These are phyloP conservation scores for Trissoscelio sp. DNA, from an alignment of 2,888 invertebrate species.

Conservation along the genomic window DNA sequence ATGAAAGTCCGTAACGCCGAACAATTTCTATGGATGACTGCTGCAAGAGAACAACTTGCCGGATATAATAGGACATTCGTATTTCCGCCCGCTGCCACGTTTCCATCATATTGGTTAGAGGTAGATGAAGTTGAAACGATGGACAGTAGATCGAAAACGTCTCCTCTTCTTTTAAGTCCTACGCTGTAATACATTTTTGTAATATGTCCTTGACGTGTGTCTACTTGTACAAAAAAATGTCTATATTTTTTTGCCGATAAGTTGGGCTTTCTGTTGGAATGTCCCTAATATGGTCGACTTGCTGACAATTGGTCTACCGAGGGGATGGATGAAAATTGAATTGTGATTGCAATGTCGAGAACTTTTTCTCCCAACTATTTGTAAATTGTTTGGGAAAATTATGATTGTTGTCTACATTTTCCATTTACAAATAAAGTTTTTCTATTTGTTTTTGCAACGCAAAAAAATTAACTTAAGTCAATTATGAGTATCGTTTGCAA, in stretches of 20 bases:
- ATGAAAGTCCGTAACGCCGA: conserved; percentile 52
- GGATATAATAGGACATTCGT: conserved; percentile 67
- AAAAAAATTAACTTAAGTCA: too few species aligned
- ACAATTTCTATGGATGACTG: conserved; percentile 55
- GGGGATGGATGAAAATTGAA: conserved; percentile 32
- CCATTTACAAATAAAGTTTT: too few species aligned
- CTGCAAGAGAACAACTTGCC: conserved; percentile 57
- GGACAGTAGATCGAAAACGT: conserved; percentile 34
- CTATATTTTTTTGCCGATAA: conserved; percentile 29
- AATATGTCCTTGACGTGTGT: conserved; percentile 35
- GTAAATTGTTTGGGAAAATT: conserved; percentile 17
- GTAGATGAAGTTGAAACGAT: conserved; percentile 55
- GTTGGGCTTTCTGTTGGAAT: conserved; percentile 5
- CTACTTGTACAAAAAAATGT: conserved; percentile 15
- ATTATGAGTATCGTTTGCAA: too few species aligned
- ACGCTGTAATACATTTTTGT: conserved; percentile 18
- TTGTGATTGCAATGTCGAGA: conserved; percentile 8
- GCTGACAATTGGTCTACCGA: conserved; percentile 38
- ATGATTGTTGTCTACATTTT: not conserved
- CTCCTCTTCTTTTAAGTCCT: conserved; percentile 26
- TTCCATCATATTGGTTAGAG: conserved; percentile 60
- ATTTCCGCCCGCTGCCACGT: conserved; percentile 53
- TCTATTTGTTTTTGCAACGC: too few species aligned
- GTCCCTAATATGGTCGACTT: conserved; percentile 27
- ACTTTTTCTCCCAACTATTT: conserved; percentile 13